Base-by-base conservation (phyloP, 53 echinoderm and acorn worm species). In the Holothuria scabra region DNA sequence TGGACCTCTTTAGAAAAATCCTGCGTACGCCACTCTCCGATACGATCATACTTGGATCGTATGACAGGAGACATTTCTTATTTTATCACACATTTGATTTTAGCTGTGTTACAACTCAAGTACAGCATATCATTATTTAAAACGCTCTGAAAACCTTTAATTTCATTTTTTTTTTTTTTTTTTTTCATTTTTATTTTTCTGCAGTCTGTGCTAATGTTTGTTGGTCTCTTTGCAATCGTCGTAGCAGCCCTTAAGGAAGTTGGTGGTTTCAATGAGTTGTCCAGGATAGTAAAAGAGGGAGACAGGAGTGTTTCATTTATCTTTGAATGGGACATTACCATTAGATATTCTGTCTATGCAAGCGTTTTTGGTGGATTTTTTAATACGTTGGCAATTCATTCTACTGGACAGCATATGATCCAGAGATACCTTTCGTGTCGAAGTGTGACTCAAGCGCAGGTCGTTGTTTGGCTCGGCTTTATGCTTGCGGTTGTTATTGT, bases 291-390 rank as follows among this genome's bases (percentile, higher is more conserved):
- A 0, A 4, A 30, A 19, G 64, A 16, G 20, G 64, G 64, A 30
- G 64, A 64, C 10, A 64, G 64, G 64, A 10, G 12, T 5, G 18
- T 30, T 21, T 64, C 64, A 12, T 12, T 64, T 26, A 21, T 28
- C 14, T 64, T 64, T 28, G 30, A 26, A 10, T 5, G 5, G 0
- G 64, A 26, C 12, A 64, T 64, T 18, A 64, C 64, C 5, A 30
- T 64, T 64, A 26, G 64, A 28, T 64, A 64, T 28, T 28, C 64
- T 64, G 23, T 64, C 64, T 64, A 64, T 26, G 64, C 64, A 30
- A 64, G 26, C 28, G 1, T 26, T 30, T 28, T 10, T 22, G 30
- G 64, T 64, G 64, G 64, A 28, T 64, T 64, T 30, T 64, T 64
- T 10, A 28, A 26, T 25, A 30, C 64, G n/a, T 12, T 64, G 3